Base-by-base conservation (phyloP, 1,140 invertebrate species). In the Drosophila arizonae region DNA sequence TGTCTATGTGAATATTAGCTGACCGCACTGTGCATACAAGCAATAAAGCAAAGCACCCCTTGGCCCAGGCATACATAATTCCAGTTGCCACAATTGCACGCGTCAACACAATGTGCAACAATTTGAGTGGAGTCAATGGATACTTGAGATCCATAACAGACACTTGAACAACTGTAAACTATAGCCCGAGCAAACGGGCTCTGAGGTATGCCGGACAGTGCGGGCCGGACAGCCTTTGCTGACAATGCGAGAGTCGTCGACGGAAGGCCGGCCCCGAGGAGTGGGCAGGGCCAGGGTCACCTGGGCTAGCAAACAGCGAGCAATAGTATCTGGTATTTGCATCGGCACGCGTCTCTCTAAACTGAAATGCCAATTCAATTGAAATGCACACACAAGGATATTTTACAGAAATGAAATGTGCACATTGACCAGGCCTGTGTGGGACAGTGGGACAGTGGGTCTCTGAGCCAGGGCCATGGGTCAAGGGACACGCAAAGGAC, bases 141-240 rank as follows among this genome's bases (percentile, higher is more conserved):
- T 73, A 61, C 72, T 78, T 64, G 64, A 76, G 61, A 58, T 71
- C 76, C 76, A 71, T 71, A 76, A 72, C 72, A 76, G 72, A 67
- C 62, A 63, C 67, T 76, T 51, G 58, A 45, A 62, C 76, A 39
- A 75, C 46, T 57, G 72, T 66, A 70, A 77, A 69, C 64, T 64
- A 55, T 64, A 68, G 28, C 43, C 43, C 8, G n/a, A 52, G 52
- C 43, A 33, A 57, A 57, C 33, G 33, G n/a, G 15, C 17, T 36
- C 33, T 6, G 10, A 36, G 33, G 10, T 11, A 36, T 33, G 30
- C 30, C 4, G 30, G 43, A 45, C 43, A 15, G 39, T 13, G 13
- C 39, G 17, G 17, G 17, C 17, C 17, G 17, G 17, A 24, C 21
- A 24, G 21, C 21, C 1, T 24, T 24, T 24, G 21, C 21, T 24